Base-by-base conservation (phyloP, 2,797 vertebrate genomes). In the Miichthys miiuy region DNA sequence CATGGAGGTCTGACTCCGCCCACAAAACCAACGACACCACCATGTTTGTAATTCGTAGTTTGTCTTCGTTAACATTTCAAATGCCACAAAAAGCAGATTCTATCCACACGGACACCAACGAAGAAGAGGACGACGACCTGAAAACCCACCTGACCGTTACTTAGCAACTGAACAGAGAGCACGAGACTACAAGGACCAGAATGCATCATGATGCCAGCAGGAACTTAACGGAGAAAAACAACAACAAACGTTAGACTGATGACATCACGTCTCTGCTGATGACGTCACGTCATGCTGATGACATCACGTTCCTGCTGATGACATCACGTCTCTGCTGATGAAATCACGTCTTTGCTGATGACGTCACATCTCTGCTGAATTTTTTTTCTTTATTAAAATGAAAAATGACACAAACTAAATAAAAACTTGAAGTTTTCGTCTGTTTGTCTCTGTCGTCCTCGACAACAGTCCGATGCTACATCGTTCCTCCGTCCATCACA, bases 181-280 rank as follows among this genome's bases (percentile, higher is more conserved):
- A 94, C 89, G 87, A 88, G 90, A 95, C 92, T 93, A 94, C 91
- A 92, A 87, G 88, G 91, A 95, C 92, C 92, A 93, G 90, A 92
- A 94, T 94, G 93, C 89, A 92, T 90, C 85, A 90, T 91, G 91
- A 93, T 88, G 90, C 92, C 92, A 91, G 90, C 92, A 93, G 83
- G 77, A 94, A 92, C 90, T 81, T 72, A 88, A 86, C 87, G 79
- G 72, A 91, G 88, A 74, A 84, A 87, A 89, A 90, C 87, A 93
- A 91, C 91, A 87, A 86, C 90, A 92, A 91, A 91, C 86, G 91
- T 81, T 79, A 61, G 91, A 91, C 84, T 72, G 73, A 78, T 34
- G 30, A 34, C 30, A 8, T 34, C 30, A 34, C 6, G 30, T 30
- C 30, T 30, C 6, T 30, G 30, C 6, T 30, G 6, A 30, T 30